phyloP scores from a whole-genome alignment of 2,797 vertebrate species.

The Cuniculus paca region DNA sequence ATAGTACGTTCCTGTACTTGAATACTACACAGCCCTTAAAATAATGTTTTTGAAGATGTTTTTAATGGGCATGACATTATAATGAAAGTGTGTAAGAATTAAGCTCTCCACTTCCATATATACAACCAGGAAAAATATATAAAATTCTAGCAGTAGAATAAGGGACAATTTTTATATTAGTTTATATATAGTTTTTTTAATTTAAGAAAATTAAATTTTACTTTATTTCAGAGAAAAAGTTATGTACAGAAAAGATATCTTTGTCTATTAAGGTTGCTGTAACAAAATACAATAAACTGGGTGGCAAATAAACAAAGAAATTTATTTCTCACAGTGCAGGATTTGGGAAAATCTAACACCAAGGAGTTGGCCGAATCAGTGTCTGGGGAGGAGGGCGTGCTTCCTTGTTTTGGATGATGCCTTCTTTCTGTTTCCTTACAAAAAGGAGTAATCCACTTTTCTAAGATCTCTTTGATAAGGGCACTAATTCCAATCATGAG shows the following conservation, averaged over 20 bases:
- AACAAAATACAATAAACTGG: neutral
- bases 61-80: neutral
- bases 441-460: no score
- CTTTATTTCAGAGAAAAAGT: slow-evolving; percentile 30
- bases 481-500: neutral
- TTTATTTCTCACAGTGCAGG: neutral
- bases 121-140: neutral
- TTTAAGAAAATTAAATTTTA: neutral
- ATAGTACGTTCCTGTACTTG: neutral
- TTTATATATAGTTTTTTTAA: neutral
- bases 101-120: neutral
- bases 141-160: neutral
- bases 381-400: neutral
- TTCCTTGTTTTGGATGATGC: neutral
- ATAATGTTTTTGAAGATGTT: slow-evolving; percentile 19
- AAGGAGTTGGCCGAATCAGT: neutral
- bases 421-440: no score
- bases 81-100: neutral
- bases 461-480: neutral
- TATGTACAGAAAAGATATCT: neutral
- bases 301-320: neutral
- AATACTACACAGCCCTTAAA: slow-evolving; percentile 28
- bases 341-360: neutral
- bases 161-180: neutral
- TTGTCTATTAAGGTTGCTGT: neutral